Conservation (phyloP, 2,888 invertebrate genomes). For the Tetranychus piercei region DNA sequence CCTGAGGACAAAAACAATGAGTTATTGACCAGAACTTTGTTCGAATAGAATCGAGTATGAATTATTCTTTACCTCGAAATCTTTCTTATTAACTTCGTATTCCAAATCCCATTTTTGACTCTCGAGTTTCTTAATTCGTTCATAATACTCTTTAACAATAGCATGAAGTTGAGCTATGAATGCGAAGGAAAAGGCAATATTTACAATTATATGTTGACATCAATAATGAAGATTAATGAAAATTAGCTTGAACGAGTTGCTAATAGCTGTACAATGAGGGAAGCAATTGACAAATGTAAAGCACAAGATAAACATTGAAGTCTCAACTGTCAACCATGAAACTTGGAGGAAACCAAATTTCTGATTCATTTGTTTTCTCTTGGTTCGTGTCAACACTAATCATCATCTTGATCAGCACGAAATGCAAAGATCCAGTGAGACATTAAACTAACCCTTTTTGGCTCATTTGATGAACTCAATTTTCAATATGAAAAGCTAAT, state of each 20-base stretch:
- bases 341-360: background rate
- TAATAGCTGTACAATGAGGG: too few species aligned
- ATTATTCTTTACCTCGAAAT: constrained; percentile 10
- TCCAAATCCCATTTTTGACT: constrained; percentile 12
- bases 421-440: background rate
- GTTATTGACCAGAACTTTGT: background rate
- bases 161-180: constrained; percentile 9
- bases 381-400: background rate
- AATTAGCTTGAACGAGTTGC: too few species aligned
- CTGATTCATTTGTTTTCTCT: background rate
- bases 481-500: background rate
- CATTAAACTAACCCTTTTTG: background rate
- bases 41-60: background rate
- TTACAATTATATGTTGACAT: too few species aligned
- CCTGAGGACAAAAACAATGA: background rate
- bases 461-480: background rate
- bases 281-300: background rate
- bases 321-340: background rate
- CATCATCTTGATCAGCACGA: background rate
- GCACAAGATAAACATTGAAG: background rate
- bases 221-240: too few species aligned
- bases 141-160: constrained; percentile 12
- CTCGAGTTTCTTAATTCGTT: constrained; percentile 7
- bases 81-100: constrained; percentile 9
- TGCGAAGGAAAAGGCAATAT: background rate